A percentile compares a stretch with the other conserved stretches of the same genome.
These are phyloP conservation scores for Hyposoter dolosus DNA, from an alignment of 2,888 invertebrate genomes.

Conservation along the genomic window DNA sequence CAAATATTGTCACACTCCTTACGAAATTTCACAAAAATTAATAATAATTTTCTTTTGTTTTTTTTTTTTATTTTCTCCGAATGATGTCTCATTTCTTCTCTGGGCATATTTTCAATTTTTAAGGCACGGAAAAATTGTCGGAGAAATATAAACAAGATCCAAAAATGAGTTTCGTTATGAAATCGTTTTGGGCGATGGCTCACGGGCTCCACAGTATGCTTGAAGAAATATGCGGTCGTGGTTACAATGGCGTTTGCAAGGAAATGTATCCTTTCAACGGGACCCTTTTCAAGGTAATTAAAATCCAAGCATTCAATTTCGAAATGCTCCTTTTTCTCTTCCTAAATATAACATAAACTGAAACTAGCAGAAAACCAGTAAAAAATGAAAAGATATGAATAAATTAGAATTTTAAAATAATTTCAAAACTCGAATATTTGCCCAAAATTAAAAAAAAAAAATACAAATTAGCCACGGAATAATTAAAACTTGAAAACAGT, in stretches of 20 bases:
- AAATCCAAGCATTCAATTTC: neutral
- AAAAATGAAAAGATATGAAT: neutral
- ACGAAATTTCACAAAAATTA: neutral
- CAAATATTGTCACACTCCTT: neutral
- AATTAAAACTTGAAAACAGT: neutral
- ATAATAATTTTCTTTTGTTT: neutral
- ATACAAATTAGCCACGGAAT: neutral
- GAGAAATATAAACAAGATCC: constrained; percentile 90
- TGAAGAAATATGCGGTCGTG: constrained; percentile 87
- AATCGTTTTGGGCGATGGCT: constrained; percentile 91
- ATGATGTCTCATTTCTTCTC: neutral
- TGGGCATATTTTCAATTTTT: neutral
- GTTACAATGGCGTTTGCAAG: constrained; percentile 86
- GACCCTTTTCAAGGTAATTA: constrained; percentile 87
- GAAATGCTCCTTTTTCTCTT: neutral
- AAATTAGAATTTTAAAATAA: neutral
- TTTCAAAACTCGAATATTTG: neutral
- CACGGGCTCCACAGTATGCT: constrained; percentile 91
- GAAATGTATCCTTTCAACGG: constrained; percentile 91
- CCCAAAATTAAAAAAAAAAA: neutral
- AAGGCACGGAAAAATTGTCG: constrained; percentile 87
- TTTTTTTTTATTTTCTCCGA: neutral
- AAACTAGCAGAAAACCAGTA: neutral
- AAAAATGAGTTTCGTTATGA: constrained; percentile 92
- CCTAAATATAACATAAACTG: neutral